Evolutionary conservation across 23 tunicate species (phyloP).

Genomic region (Oikopleura vanhoeffeni): DNA sequence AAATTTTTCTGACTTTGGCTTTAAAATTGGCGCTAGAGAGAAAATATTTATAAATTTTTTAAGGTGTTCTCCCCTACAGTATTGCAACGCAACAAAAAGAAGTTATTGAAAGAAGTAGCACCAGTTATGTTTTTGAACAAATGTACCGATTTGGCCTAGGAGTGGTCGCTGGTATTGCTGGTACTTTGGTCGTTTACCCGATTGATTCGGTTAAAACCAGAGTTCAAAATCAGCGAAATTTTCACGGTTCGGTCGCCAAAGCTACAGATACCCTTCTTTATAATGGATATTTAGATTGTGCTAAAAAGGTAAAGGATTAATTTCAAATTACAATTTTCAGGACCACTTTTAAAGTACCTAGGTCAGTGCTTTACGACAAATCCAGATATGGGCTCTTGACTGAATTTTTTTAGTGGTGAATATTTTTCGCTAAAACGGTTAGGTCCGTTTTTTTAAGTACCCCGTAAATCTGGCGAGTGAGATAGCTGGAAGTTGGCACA

Average conservation of each 20-base stretch:
- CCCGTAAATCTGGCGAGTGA: too few species aligned
- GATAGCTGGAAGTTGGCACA: too few species aligned
- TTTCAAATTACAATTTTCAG: too few species aligned
- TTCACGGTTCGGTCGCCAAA: conserved; percentile 28
- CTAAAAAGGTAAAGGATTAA: conserved; percentile 90
- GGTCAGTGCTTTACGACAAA: too few species aligned
- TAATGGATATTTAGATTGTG: conserved; percentile 72
- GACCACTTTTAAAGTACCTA: too few species aligned
- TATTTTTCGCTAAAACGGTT: too few species aligned
- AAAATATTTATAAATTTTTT: too few species aligned
- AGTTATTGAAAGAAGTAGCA: neutral
- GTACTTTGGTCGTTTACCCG: conserved; percentile 72
- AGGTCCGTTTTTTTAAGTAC: too few species aligned
- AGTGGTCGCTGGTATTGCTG: conserved; percentile 68
- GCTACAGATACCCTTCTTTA: conserved; percentile 78
- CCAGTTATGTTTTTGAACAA: conserved; percentile 24
- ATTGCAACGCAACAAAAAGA: neutral
- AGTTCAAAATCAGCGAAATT: conserved; percentile 53
- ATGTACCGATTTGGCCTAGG: conserved; percentile 64
- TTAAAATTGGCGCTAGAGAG: too few species aligned
- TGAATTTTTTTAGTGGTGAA: too few species aligned
- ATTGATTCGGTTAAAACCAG: conserved; percentile 85
- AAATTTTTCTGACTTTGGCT: too few species aligned
- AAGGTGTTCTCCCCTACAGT: neutral
- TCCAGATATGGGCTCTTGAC: too few species aligned